phyloP scores from a whole-genome alignment of 2,797 vertebrate genomes.

The Enoplosus armatus region DNA sequence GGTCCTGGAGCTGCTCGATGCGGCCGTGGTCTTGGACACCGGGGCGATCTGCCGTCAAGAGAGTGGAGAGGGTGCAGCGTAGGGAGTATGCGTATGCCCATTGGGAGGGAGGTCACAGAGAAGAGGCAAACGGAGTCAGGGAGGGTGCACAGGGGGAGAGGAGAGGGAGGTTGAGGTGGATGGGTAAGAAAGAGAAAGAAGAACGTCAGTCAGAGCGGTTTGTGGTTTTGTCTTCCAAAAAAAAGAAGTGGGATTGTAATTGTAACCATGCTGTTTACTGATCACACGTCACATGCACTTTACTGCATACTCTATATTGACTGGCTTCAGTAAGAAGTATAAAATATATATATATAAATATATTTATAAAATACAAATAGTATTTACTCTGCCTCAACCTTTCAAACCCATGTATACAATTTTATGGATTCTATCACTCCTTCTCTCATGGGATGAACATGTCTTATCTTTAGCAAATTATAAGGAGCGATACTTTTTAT shows the following conservation, averaged over 20 bases:
- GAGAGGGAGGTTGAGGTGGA: neutral
- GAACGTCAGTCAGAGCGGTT: conserved; percentile 9
- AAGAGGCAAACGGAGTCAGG: neutral
- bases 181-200: neutral
- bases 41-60: conserved; percentile 89
- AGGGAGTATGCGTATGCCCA: neutral
- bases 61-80: conserved; percentile 28
- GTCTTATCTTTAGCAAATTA: too few species aligned
- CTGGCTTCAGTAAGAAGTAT: neutral
- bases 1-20: conserved; percentile 93
- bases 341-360: too few species aligned
- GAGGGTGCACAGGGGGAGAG: neutral
- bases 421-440: too few species aligned
- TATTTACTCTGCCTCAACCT: too few species aligned
- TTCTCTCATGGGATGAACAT: too few species aligned
- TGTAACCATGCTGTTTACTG: neutral
- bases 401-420: too few species aligned
- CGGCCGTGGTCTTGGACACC: conserved; percentile 91
- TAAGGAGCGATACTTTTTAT: neutral
- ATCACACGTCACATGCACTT: neutral
- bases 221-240: conserved; percentile 6
- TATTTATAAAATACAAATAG: too few species aligned
- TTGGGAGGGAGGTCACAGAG: neutral
- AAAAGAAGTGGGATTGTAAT: neutral
- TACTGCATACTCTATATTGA: too few species aligned